phyloP scores from a whole-genome alignment of 1,140 invertebrate genomes.

The Idris sp. region DNA sequence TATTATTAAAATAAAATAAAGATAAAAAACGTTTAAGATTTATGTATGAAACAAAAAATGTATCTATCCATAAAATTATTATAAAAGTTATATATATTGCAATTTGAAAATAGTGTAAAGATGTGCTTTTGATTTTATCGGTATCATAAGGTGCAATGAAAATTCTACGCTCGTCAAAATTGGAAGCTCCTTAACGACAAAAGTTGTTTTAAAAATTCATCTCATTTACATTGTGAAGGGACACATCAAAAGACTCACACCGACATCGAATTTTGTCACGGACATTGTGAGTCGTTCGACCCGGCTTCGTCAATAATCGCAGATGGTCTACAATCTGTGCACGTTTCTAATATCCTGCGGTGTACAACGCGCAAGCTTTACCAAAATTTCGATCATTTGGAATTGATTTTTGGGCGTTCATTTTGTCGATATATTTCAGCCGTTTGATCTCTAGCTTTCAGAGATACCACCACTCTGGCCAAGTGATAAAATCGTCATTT shows the following conservation, averaged over 20 bases:
- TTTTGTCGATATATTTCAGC: conserved; percentile 28
- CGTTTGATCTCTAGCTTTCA: conserved; percentile 48
- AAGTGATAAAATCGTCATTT: conserved; percentile 56
- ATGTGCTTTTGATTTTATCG: too few relatives aligned
- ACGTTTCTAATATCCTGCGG: conserved; percentile 72
- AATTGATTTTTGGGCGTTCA: conserved; percentile 47
- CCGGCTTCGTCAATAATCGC: conserved; percentile 28
- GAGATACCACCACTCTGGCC: conserved; percentile 47
- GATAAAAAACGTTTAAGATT: too few relatives aligned
- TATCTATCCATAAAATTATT: too few relatives aligned
- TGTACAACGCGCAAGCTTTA: conserved; percentile 36
- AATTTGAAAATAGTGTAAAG: too few relatives aligned
- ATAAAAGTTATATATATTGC: too few relatives aligned
- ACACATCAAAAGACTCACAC: conserved; percentile 5
- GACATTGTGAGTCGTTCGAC: conserved; percentile 36
- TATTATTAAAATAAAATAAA: too few relatives aligned
- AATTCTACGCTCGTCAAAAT: too few relatives aligned
- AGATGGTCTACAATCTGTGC: conserved; percentile 60
- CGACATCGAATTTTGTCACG: background rate
- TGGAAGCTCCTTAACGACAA: too few relatives aligned
- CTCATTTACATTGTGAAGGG: too few relatives aligned
- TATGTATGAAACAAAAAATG: too few relatives aligned
- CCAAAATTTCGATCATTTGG: conserved; percentile 56
- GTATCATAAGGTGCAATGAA: too few relatives aligned
- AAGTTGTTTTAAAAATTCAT: too few relatives aligned